Evolutionary conservation across 2,797 vertebrate genomes (phyloP), one percentile per base, ranked within the genome.

Genomic region (Perodicticus potto): DNA sequence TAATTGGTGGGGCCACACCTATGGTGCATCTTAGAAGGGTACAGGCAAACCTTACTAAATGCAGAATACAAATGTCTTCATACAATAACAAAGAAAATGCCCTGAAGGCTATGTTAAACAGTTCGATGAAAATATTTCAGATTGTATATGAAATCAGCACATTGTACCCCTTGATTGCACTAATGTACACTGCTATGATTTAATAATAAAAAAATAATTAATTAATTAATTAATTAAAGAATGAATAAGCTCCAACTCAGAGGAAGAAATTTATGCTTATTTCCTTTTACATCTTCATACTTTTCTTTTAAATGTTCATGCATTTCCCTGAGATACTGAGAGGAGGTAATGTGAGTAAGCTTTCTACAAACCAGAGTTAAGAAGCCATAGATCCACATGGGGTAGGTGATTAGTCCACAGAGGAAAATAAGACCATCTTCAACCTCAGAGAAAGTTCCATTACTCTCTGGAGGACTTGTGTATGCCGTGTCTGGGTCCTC

Each of bases 331-430:
- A 91, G 69, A 86, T 85, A 73, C 0, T 77, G 7, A 83, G 45
- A 29, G 29, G 7, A 84, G 22, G 2, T 12, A n/a, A 3, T 49
- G 27, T 43, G 61, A 87, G 25, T 45, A 73, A 86, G 32, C 32
- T 37, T 49, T 93, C 59, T 87, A 70, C 55, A 90, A 76, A 70
- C 20, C n/a, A 74, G 59, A 82, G 40, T 59, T 94, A 32, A 69
- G 72, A 86, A 77, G 65, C 27, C 22, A 49, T 37, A 63, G 45
- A 87, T 69, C 67, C 53, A 89, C 78, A 73, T 13, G 82, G 3
- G 89, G 9, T 10, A 40, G 13, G 13, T 10, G 83, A 37, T 40
- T 67, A 77, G 37, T 37, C 34, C 63, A 67, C 22, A 57, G 37
- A 77, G 34, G 34, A 43, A 93, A 93, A 37, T 3, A 73, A 59